These are phyloP conservation scores for Coreoperca whiteheadi DNA, from an alignment of 2,113 vertebrate genomes.

Conservation along the genomic window DNA sequence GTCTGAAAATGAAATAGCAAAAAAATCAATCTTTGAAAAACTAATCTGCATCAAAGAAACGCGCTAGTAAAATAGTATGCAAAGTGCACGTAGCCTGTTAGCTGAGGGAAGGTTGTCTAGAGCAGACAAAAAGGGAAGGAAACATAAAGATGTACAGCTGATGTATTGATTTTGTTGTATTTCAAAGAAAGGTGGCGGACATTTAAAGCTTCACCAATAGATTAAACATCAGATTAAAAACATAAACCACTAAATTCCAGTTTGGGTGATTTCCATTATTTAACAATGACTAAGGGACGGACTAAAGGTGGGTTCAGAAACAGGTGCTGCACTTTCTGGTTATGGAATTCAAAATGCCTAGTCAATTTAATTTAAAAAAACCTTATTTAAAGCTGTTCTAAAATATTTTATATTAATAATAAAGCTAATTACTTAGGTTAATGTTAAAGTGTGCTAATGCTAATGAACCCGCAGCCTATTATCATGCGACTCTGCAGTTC, in stretches of 20 bases:
- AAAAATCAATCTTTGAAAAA: not conserved
- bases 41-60: conserved; percentile 6
- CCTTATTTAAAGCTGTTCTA: too few relatives aligned
- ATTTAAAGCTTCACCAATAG: not conserved
- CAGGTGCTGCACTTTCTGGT: not conserved
- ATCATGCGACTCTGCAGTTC: too few relatives aligned
- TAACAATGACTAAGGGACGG: not conserved
- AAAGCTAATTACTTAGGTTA: not conserved
- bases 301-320: not conserved
- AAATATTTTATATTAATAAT: not conserved
- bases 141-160: not conserved
- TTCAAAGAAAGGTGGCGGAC: not conserved
- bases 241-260: too few relatives aligned
- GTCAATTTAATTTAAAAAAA: too few relatives aligned
- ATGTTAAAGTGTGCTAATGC: not conserved
- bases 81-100: not conserved
- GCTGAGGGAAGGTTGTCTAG: not conserved
- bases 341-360: not conserved
- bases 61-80: too few relatives aligned
- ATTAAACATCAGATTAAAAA: not conserved
- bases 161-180: not conserved
- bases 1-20: conserved; percentile 11
- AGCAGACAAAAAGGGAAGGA: not conserved
- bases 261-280: not conserved
- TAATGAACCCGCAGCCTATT: not conserved